Conservation (phyloP, 2,888 invertebrate genomes). For the Periphyllus acericola region DNA sequence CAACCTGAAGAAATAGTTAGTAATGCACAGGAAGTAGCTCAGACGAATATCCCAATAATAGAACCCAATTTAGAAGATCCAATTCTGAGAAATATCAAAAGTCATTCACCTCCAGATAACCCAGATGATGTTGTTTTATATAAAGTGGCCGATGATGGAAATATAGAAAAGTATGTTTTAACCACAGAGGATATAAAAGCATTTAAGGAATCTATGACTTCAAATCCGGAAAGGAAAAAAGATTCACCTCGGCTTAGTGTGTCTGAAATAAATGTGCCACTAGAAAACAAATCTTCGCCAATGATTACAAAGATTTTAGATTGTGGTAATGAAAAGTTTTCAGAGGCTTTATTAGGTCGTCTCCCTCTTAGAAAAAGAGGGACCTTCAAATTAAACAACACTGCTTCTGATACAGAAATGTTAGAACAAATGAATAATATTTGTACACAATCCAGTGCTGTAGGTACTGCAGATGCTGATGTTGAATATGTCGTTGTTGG, state of each 20-base stretch:
- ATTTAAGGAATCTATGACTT: slow-evolving; percentile 63
- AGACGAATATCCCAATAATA: slow-evolving; percentile 62
- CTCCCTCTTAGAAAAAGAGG: slow-evolving; percentile 54
- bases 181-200: slow-evolving; percentile 65
- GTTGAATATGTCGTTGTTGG: slow-evolving; percentile 56
- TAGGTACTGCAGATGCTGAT: slow-evolving; percentile 37
- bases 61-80: slow-evolving; percentile 55
- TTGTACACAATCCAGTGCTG: slow-evolving; percentile 18
- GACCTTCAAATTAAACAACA: slow-evolving; percentile 45
- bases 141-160: slow-evolving; percentile 65
- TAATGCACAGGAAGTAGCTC: slow-evolving; percentile 62
- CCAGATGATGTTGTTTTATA: slow-evolving; percentile 65
- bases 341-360: slow-evolving; percentile 46
- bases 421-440: slow-evolving; percentile 48
- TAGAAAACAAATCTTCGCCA: slow-evolving; percentile 51
- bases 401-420: slow-evolving; percentile 43
- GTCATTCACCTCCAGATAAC: slow-evolving; percentile 64
- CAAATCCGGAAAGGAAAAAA: slow-evolving; percentile 48
- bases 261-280: slow-evolving; percentile 54
- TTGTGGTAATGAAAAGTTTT: slow-evolving; percentile 56
- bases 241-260: slow-evolving; percentile 36
- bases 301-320: slow-evolving; percentile 53
- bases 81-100: slow-evolving; percentile 62
- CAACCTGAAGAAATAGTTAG: slow-evolving; percentile 60
- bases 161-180: slow-evolving; percentile 65